Evolutionary conservation across 2,113 vertebrate genomes (phyloP).

Genomic region (Pontoporia blainvillei): DNA sequence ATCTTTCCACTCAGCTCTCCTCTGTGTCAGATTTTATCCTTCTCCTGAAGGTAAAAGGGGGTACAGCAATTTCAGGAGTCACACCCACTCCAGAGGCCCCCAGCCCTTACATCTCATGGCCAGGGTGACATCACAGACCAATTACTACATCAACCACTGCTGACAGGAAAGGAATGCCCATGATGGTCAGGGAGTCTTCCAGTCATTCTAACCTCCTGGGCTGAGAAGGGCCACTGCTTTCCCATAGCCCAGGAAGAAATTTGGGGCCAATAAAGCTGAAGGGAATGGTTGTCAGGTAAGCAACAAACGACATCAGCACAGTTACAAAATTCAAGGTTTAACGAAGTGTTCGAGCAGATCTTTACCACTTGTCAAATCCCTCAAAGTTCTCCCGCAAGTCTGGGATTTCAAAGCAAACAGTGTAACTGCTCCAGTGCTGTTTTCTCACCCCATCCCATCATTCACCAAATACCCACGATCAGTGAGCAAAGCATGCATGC

Average conservation of each 20-base stretch:
- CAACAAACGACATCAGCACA: not conserved
- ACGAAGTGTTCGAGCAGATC: not conserved
- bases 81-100: not conserved
- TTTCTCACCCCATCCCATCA: not conserved
- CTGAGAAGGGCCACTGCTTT: not conserved
- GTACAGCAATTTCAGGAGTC: not conserved
- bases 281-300: not conserved
- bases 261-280: not conserved
- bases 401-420: not conserved
- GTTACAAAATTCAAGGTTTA: not conserved
- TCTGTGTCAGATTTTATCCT: not conserved
- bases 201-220: not conserved
- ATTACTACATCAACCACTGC: not conserved
- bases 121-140: not conserved
- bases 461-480: not conserved
- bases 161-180: not conserved
- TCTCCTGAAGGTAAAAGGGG: not conserved
- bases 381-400: not conserved
- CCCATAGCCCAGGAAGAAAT: not conserved
- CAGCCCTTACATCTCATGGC: not conserved
- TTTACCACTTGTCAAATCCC: not conserved
- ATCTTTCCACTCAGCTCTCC: not conserved
- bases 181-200: too few species aligned
- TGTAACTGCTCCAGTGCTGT: not conserved
- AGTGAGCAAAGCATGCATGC: not conserved